Evolutionary conservation across 37 sponge, comb jelly and placozoan genomes (phyloP), one percentile per base, ranked within the genome.

Genomic region (Tethya wilhelma): DNA sequence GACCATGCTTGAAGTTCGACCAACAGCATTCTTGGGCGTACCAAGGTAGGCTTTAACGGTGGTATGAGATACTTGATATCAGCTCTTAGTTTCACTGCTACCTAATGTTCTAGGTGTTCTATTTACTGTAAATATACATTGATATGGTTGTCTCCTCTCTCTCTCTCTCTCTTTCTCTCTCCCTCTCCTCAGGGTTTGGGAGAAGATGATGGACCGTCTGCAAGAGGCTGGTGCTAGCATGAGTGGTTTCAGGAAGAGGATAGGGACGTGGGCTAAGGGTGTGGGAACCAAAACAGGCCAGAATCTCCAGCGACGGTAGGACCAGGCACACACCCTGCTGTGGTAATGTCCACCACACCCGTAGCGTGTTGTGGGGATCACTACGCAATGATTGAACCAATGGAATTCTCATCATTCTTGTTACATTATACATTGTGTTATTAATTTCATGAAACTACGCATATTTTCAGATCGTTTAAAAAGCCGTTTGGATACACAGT

Each of bases 11-110:
- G 93, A 96, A 31, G 90, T 71, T 23, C 84, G 77, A 56, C 96
- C 96, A 56, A 86, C 87, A 17, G 19, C 78, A 30, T 87, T 96
- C 79, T 81, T 90, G 55, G 96, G 91, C 38, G 90, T 90, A 22
- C 96, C 96, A 49, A 74, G 95, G 95, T 95, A 14, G 23, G 75
- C 31, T 29, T 19, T 79, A n/a, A n/a, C n/a, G n/a, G n/a, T n/a
- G n/a, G n/a, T n/a, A n/a, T n/a, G n/a, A n/a, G n/a, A n/a, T n/a
- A n/a, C n/a, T n/a, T n/a, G n/a, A n/a, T n/a, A n/a, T n/a, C n/a
- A n/a, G n/a, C n/a, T n/a, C n/a, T n/a, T n/a, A n/a, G n/a, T n/a
- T n/a, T n/a, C n/a, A n/a, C n/a, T n/a, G n/a, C n/a, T n/a, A n/a
- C n/a, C n/a, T n/a, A 34, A 9, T 4, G 9, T 60, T 67, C 6